These are phyloP conservation scores for Eretmocerus hayati DNA, from an alignment of 2,888 invertebrate species.

Conservation along the genomic window DNA sequence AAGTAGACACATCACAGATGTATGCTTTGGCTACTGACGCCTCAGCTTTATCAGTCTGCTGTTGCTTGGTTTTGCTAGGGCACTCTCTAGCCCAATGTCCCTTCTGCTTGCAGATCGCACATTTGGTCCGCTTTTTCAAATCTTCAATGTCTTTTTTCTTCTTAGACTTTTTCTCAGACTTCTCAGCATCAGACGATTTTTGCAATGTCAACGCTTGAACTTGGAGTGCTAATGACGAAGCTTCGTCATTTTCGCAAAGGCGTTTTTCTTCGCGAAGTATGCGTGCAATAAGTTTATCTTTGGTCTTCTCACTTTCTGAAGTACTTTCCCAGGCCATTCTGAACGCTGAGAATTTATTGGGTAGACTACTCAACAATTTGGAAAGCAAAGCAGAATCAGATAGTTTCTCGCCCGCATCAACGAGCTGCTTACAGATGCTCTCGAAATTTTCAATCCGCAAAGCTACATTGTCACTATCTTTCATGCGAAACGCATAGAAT, in stretches of 20 bases:
- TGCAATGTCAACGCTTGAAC: neutral
- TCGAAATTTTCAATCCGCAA: conserved; percentile 16
- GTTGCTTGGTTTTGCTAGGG: neutral
- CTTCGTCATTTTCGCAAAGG: neutral
- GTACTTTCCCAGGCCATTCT: conserved; percentile 17
- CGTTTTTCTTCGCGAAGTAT: conserved; percentile 8
- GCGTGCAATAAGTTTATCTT: conserved; percentile 10
- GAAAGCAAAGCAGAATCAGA: conserved; percentile 6
- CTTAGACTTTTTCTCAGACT: neutral
- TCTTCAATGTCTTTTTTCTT: neutral
- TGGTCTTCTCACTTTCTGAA: conserved; percentile 5
- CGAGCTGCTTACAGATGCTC: conserved; percentile 12
- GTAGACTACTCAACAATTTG: conserved; percentile 12
- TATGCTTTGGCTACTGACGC: conserved; percentile 2
- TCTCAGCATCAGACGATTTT: neutral
- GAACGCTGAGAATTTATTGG: conserved; percentile 9
- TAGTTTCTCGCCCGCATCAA: conserved; percentile 6
- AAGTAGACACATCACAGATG: conserved; percentile 1
- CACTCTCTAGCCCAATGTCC: conserved; percentile 7
- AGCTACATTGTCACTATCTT: conserved; percentile 8
- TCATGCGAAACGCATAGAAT: conserved; percentile 19
- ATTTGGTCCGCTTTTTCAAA: neutral
- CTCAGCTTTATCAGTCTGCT: neutral
- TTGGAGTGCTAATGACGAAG: neutral
- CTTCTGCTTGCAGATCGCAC: neutral